Evolutionary conservation across 2,797 vertebrate genomes (phyloP), one percentile per base, ranked within the genome.

Genomic region (Enoplosus armatus): DNA sequence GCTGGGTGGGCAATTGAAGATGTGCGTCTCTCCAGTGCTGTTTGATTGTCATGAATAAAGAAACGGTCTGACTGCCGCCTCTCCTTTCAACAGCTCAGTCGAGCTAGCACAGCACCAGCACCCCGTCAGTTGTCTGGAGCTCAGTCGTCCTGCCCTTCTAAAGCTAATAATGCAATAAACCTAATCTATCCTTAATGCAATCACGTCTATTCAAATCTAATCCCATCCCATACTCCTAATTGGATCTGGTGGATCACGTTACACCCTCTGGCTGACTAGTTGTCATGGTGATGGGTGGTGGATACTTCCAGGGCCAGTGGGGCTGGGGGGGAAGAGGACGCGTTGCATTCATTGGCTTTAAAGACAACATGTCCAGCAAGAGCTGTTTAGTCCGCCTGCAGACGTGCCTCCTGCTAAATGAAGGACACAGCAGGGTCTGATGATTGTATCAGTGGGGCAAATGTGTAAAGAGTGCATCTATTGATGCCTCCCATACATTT

Each of bases 181-280:
- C 86, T 89, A 85, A 92, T 92, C 87, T 85, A 89, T 87, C 82
- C 85, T 83, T 90, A 90, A 93, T 91, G 89, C 86, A 91, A 91
- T 91, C 89, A 91, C 86, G 85, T 88, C 90, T 88, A 90, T 91
- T 92, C 88, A 91, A 90, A 93, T 90, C 85, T 83, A 90, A 92
- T 91, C 90, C 82, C 47, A 83, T 89, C 73, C 85, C 83, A 88
- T 86, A 59, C 69, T 82, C 79, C 87, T 92, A 92, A 93, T 91
- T 92, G 80, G 91, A 92, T 91, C 86, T 91, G 88, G 62, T 85
- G 82, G 90, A 88, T 93, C 90, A 87, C 82, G 87, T 91, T 90
- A 78, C 89, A 85, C 88, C 88, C 85, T 87, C 89, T 65, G 80
- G 85, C 89, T 82, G 83, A 75, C 75, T 79, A 53, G 92, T 92